Evolutionary conservation across 2,113 vertebrate species (phyloP), one percentile per base, ranked within the genome.

Genomic region (Phyllostomus hastatus): DNA sequence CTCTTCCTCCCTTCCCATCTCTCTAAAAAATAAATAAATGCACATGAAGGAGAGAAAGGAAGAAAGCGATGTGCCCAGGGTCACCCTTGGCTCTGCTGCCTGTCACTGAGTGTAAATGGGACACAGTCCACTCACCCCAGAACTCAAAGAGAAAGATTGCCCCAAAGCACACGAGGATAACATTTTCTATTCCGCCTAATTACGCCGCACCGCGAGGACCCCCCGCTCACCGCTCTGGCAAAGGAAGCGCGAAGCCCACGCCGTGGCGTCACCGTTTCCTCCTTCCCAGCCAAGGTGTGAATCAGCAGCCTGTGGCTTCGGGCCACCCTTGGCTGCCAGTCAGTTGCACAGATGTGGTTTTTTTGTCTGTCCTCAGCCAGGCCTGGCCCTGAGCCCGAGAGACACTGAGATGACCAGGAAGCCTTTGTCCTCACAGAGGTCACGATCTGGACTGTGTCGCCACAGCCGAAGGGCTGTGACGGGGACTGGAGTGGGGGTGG

Each of bases 251-350:
- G 90, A 67, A 95, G 46, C 72, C 94, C 92, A 73, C 33, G 4
- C 20, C 2, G 38, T 54, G 83, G 80, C 50, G 86, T 98, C 96
- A 96, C 75, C 83, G 0, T 90, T 97, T 97, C 97, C 97, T 95
- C 72, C 43, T 92, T 35, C 75, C 33, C 20, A 50, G 93, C 97
- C 96, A 97, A 83, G 88, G 94, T 93, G 97, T 97, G 95, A 97
- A 93, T 97, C 97, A 97, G 95, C 97, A 97, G 90, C 85, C 43
- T 61, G 83, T 89, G 96, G 89, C 93, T 57, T 16, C 6, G 1
- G 87, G 95, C 94, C 86, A 70, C 79, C 12, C 54, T 90, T 91
- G 96, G 96, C 95, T 91, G 95, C 86, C 46, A 35, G 88, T 94
- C 96, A 70, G 0, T 86, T 91, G 69, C 52, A 87, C 96, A 95